Conservation (phyloP, 2,113 vertebrate genomes). For the Cairina moschata region DNA sequence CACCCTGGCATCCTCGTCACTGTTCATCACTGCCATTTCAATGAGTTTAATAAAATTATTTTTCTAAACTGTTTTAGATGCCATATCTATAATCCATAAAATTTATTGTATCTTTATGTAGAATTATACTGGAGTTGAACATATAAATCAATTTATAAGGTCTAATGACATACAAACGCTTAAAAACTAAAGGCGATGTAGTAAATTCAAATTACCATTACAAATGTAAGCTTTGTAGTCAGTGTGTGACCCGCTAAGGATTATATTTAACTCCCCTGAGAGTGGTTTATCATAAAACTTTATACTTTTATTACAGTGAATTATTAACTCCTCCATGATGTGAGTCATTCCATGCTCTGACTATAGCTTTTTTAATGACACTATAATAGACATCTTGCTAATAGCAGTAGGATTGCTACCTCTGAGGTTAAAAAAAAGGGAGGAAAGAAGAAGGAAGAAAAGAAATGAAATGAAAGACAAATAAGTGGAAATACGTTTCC, state of each 20-base stretch:
- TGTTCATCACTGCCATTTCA: constrained; percentile 67
- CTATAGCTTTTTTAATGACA: constrained; percentile 86
- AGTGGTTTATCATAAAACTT: constrained; percentile 89
- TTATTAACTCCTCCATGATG: constrained; percentile 87
- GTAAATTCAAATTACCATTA: constrained; percentile 89
- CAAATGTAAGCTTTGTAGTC: constrained; percentile 87
- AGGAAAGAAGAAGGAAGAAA: constrained; percentile 1
- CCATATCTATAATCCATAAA: constrained; percentile 84
- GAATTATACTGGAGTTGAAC: constrained; percentile 83
- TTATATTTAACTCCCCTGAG: constrained; percentile 88
- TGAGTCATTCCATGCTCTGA: constrained; percentile 84
- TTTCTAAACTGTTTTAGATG: constrained; percentile 85
- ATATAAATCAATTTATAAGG: constrained; percentile 88
- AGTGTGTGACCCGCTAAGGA: constrained; percentile 85
- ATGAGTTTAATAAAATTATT: constrained; percentile 82
- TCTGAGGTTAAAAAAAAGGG: constrained; percentile 67
- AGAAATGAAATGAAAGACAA: background rate
- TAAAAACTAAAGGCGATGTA: constrained; percentile 87
- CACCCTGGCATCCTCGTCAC: background rate
- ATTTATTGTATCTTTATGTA: constrained; percentile 84
- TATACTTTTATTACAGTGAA: constrained; percentile 89
- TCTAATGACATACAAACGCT: constrained; percentile 85
- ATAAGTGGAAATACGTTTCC: constrained; percentile 43
- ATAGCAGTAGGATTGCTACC: constrained; percentile 80
- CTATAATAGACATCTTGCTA: constrained; percentile 87